Percentiles rank a stretch among this genome's conserved stretches.
These are phyloP conservation scores for Syngnathoides biaculeatus DNA, from an alignment of 2,113 vertebrate genomes.

Conservation along the genomic window DNA sequence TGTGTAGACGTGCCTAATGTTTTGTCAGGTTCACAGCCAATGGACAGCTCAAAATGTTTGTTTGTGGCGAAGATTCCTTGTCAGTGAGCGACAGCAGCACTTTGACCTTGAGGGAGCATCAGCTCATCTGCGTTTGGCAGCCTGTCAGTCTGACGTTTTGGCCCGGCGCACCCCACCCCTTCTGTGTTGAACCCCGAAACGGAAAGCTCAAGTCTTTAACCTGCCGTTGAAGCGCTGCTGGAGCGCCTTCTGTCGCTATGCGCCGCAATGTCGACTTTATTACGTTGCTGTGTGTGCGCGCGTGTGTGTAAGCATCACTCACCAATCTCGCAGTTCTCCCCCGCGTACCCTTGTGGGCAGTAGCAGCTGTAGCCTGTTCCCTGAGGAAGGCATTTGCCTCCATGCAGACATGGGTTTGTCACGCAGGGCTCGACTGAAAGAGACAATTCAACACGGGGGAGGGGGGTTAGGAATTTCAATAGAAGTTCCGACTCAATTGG, in stretches of 20 bases:
- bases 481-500: constrained; percentile 12
- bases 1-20: too few relatives aligned
- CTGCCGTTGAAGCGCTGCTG: constrained; percentile 6
- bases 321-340: constrained; percentile 97
- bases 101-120: constrained; percentile 21
- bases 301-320: constrained; percentile 48
- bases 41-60: not conserved
- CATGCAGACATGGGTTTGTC: constrained; percentile 86
- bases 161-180: constrained; percentile 7
- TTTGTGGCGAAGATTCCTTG: constrained; percentile 1
- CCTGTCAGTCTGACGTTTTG: constrained; percentile 29
- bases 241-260: constrained; percentile 12
- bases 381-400: constrained; percentile 82
- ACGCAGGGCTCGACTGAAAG: constrained; percentile 77
- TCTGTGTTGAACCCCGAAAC: not conserved
- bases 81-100: constrained; percentile 2
- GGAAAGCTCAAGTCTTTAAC: constrained; percentile 35
- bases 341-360: constrained; percentile 84
- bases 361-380: constrained; percentile 82
- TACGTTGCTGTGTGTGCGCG: not conserved
- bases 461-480: not conserved
- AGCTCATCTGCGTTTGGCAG: not conserved
- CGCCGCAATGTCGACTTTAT: constrained; percentile 13
- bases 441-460: constrained; percentile 15
- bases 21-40: too few relatives aligned